Evolutionary conservation across 2,113 vertebrate genomes (phyloP).

Genomic region (Gambusia holbrooki): DNA sequence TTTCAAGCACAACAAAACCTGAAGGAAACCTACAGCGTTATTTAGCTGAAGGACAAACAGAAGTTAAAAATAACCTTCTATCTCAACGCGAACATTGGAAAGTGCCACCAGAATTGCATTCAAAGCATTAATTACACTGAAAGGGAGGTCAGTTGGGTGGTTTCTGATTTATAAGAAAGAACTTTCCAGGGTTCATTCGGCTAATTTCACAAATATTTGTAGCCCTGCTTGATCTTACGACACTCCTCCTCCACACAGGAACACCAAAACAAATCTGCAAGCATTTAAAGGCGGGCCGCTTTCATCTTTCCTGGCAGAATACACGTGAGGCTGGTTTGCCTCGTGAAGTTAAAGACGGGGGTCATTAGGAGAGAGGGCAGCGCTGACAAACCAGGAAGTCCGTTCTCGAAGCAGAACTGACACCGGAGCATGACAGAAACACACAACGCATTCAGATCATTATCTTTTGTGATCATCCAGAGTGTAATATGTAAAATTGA

Average conservation of each 20-base stretch:
- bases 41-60: slow-evolving; percentile 3
- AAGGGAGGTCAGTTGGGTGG: neutral
- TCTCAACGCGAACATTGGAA: neutral
- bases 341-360: slow-evolving; percentile 41
- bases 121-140: slow-evolving; percentile 36
- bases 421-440: slow-evolving; percentile 9
- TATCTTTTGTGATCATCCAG: slow-evolving; percentile 4
- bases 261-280: slow-evolving; percentile 76
- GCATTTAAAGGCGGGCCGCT: slow-evolving; percentile 68
- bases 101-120: slow-evolving; percentile 20
- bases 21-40: neutral
- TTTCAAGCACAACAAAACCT: neutral
- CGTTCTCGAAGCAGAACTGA: too few species aligned
- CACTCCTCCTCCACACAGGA: slow-evolving; percentile 42
- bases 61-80: neutral
- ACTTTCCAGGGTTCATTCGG: slow-evolving; percentile 35
- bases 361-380: slow-evolving; percentile 48
- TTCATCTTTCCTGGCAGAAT: slow-evolving; percentile 65
- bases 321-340: slow-evolving; percentile 53
- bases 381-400: slow-evolving; percentile 30
- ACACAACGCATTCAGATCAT: slow-evolving; percentile 7
- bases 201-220: slow-evolving; percentile 66
- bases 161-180: slow-evolving; percentile 26
- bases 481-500: neutral
- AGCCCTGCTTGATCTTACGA: slow-evolving; percentile 32